Percentiles rank a stretch among this genome's conserved stretches.
phyloP scores from a whole-genome alignment of 2,797 vertebrate species.

The Melanogrammus aeglefinus region DNA sequence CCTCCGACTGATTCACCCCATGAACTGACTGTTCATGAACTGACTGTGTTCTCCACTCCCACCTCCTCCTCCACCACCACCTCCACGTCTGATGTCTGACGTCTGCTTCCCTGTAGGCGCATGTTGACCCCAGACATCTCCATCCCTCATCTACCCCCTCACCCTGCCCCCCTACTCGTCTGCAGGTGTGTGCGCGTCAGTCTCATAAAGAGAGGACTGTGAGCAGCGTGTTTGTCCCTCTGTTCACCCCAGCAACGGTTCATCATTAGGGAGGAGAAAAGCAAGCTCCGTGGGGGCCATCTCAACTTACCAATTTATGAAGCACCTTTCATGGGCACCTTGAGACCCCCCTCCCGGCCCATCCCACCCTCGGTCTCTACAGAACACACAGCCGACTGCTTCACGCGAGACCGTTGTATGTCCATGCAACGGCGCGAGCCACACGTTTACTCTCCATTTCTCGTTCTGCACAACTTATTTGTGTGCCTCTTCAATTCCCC shows the following conservation, averaged over 20 bases:
- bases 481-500: constrained; percentile 42
- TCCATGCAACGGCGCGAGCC: constrained; percentile 44
- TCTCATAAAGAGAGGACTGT: constrained; percentile 75
- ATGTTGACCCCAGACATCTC: constrained; percentile 42
- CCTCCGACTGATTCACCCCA: constrained; percentile 25
- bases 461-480: constrained; percentile 28
- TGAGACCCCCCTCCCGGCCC: constrained; percentile 17
- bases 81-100: neutral
- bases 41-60: constrained; percentile 27
- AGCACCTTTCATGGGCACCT: constrained; percentile 70
- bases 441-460: constrained; percentile 32
- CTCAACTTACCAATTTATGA: constrained; percentile 74
- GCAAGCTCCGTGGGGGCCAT: constrained; percentile 51
- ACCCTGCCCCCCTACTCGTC: constrained; percentile 43
- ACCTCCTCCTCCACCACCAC: too few relatives aligned
- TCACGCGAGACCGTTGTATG: constrained; percentile 41
- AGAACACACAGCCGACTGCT: constrained; percentile 71
- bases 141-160: neutral
- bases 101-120: constrained; percentile 40
- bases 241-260: constrained; percentile 43
- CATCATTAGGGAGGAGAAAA: constrained; percentile 71
- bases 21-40: constrained; percentile 45
- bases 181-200: constrained; percentile 66
- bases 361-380: constrained; percentile 39
- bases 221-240: constrained; percentile 57